These are phyloP conservation scores for Agrotis clavis DNA, from an alignment of 2,888 invertebrate species.

Conservation along the genomic window DNA sequence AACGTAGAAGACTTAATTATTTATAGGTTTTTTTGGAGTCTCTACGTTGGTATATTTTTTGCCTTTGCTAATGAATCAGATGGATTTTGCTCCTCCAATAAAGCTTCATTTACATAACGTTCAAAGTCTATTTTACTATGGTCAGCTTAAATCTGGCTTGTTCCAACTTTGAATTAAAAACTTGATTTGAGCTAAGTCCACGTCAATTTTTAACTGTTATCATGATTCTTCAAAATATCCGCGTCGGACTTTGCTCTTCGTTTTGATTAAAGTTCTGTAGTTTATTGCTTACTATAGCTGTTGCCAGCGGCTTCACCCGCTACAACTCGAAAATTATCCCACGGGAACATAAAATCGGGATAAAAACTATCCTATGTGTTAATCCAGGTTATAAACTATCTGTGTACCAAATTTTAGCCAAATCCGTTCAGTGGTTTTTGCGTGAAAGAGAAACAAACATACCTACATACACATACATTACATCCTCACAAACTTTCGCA, in stretches of 20 bases:
- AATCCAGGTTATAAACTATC: too few species aligned
- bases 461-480: too few species aligned
- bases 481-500: too few species aligned
- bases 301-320: too few species aligned
- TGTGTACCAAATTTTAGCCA: too few species aligned
- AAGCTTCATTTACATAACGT: neutral
- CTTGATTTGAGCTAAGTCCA: neutral
- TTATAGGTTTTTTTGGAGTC: neutral
- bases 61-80: neutral
- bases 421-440: too few species aligned
- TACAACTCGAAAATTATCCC: too few species aligned
- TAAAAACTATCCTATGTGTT: too few species aligned
- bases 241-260: neutral
- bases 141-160: neutral
- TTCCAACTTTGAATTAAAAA: neutral
- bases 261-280: neutral
- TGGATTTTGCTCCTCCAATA: neutral
- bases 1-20: slow-evolving; percentile 16
- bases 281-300: neutral
- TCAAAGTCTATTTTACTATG: slow-evolving; percentile 10
- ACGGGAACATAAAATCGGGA: too few species aligned
- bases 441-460: too few species aligned
- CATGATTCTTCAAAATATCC: neutral
- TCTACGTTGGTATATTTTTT: neutral
- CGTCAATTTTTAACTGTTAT: neutral